Evolutionary conservation across 2,113 vertebrate genomes (phyloP).

Genomic region (Tachysurus vachellii): DNA sequence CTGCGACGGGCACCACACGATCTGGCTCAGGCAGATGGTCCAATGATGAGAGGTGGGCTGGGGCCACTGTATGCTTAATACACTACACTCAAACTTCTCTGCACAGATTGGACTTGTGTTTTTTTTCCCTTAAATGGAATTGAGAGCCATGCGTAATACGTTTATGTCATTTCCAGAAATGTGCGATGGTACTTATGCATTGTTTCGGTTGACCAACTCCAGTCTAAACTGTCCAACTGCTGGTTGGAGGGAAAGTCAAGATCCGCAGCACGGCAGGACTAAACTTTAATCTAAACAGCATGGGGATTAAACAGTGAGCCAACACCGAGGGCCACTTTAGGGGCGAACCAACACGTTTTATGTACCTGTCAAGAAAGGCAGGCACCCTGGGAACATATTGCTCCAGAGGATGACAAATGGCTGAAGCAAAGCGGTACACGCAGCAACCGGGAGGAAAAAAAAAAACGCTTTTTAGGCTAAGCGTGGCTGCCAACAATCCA

Average conservation of each 20-base stretch:
- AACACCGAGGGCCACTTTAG: conserved; percentile 51
- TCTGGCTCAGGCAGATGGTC: conserved; percentile 47
- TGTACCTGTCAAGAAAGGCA: conserved; percentile 71
- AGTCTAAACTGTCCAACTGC: conserved; percentile 34
- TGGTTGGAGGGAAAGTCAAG: conserved; percentile 19
- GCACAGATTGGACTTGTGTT: conserved; percentile 24
- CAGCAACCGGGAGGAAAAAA: conserved; percentile 57
- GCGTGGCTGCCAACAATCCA: conserved; percentile 81
- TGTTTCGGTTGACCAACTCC: conserved; percentile 13
- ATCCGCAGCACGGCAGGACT: conserved; percentile 2
- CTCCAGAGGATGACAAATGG: conserved; percentile 83
- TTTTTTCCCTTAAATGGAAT: not conserved
- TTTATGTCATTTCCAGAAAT: conserved; percentile 37
- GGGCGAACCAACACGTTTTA: conserved; percentile 57
- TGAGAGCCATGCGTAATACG: conserved; percentile 9
- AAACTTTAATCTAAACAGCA: conserved; percentile 32
- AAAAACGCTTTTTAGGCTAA: conserved; percentile 83
- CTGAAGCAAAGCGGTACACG: conserved; percentile 77
- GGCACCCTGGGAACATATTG: conserved; percentile 75
- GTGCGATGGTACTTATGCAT: conserved; percentile 33
- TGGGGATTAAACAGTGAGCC: conserved; percentile 33
- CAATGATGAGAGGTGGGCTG: conserved; percentile 33
- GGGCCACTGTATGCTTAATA: conserved; percentile 34
- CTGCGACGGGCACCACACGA: conserved; percentile 57
- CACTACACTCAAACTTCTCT: conserved; percentile 9